Base-by-base conservation (phyloP, 2,113 vertebrate genomes). In the Eclectus roratus region DNA sequence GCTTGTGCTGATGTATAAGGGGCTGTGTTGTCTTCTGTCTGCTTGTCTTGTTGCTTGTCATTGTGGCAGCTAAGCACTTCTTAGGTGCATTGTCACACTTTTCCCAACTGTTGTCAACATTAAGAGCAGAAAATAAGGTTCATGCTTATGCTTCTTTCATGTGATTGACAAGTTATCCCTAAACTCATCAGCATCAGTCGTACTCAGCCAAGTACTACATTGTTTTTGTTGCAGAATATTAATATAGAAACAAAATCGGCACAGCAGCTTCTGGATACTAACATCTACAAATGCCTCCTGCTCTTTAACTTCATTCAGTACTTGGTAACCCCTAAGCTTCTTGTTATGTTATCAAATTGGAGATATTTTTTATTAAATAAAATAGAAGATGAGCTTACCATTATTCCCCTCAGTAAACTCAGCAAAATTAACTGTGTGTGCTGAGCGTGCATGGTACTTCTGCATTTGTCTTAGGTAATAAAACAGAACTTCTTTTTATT, bases 71-170 rank as follows among this genome's bases (percentile, higher is more conserved):
- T 27, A 21, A 33, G 35, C 11, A 2, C 65, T 70, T 37, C 25
- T 52, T 44, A 27, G 37, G 35, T 13, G 1, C 6, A 0, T 6
- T 13, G 25, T 44, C 37, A 31, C 20, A 17, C 39, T 27, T 31
- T 15, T 86, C 55, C 68, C 52, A 27, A 28, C 24, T n/a, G 0
- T 35, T 43, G 0, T 31, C 74, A 56, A 6, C 4, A 2, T 18
- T 39, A 76, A 43, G 7, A 72, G 16, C 88, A 52, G 60, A 72
- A 44, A 56, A 29, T 29, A 5, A 6, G 11, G 7, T 61, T 81
- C 16, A 1, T 39, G 18, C 27, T 91, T 43, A 10, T 17, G 19
- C 46, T 69, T 19, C 31, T 29, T 58, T 47, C 21, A 3, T 68
- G 43, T 19, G 68, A 37, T 33, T 43, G 60, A 31, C 20, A 17